Percentiles rank a stretch among this genome's conserved stretches.
Conservation (phyloP, 1,140 invertebrate species). For the Drosophila repleta region DNA sequence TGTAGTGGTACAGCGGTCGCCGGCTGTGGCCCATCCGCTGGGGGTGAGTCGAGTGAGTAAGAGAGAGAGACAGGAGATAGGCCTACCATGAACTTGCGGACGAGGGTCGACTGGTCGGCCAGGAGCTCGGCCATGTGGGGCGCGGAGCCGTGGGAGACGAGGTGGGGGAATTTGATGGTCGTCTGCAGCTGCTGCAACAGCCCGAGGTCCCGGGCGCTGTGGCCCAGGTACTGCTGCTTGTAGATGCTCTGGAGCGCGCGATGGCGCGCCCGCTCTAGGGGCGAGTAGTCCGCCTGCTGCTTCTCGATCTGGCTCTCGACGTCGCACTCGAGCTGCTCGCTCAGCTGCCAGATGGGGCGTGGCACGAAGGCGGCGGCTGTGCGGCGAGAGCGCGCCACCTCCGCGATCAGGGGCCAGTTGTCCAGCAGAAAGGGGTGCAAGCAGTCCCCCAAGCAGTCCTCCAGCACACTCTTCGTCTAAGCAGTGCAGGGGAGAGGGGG, state of each 20-base stretch:
- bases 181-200: slow-evolving; percentile 43
- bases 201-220: slow-evolving; percentile 50
- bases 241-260: slow-evolving; percentile 36
- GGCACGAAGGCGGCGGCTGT: neutral
- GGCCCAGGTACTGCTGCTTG: slow-evolving; percentile 58
- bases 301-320: slow-evolving; percentile 57
- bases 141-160: slow-evolving; percentile 21
- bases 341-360: slow-evolving; percentile 52
- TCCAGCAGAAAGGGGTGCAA: slow-evolving; percentile 34
- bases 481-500: no score
- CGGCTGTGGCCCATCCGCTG: slow-evolving; percentile 65
- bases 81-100: slow-evolving; percentile 54
- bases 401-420: slow-evolving; percentile 5
- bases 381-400: neutral
- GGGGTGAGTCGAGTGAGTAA: neutral
- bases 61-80: neutral
- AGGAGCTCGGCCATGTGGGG: slow-evolving; percentile 31
- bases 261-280: slow-evolving; percentile 45
- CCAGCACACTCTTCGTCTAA: slow-evolving; percentile 34
- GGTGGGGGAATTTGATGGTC: slow-evolving; percentile 36
- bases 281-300: slow-evolving; percentile 8
- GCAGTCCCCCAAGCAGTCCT: slow-evolving; percentile 39
- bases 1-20: slow-evolving; percentile 60
- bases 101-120: slow-evolving; percentile 36
- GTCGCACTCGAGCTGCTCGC: slow-evolving; percentile 55